A percentile compares a stretch with the other conserved stretches of the same genome.
phyloP scores from a whole-genome alignment of 30 jellyfish, hydroid and myxozoan species.

The Clytia hemisphaerica region DNA sequence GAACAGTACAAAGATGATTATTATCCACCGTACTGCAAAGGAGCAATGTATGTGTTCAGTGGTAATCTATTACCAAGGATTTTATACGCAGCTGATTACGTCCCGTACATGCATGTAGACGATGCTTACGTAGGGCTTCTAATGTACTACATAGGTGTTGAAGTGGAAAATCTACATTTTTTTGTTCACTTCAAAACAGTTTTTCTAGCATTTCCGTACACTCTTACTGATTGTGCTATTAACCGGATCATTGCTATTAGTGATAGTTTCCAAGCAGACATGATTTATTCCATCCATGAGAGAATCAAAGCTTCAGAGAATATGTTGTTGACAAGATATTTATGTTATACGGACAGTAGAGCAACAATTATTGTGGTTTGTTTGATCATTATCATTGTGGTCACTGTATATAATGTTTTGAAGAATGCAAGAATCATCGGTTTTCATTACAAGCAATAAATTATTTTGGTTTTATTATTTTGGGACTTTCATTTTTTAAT shows the following conservation, averaged over 20 bases:
- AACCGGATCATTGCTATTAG: conserved; percentile 60
- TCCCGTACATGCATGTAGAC: conserved; percentile 49
- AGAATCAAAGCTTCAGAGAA: conserved; percentile 34
- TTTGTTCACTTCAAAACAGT: conserved; percentile 48
- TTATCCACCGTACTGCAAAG: conserved; percentile 16
- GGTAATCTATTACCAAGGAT: conserved; percentile 11
- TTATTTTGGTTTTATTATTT: too few species aligned
- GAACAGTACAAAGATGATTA: conserved; percentile 1
- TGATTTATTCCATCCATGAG: conserved; percentile 37
- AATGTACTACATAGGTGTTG: conserved; percentile 45
- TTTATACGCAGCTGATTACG: not conserved
- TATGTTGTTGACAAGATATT: too few species aligned
- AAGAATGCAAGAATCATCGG: too few species aligned
- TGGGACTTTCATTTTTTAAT: too few species aligned
- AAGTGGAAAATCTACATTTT: conserved; percentile 26
- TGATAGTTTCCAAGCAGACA: conserved; percentile 50
- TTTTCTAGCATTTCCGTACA: conserved; percentile 38
- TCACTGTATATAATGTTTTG: too few species aligned
- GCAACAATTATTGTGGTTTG: too few species aligned
- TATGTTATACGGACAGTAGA: too few species aligned
- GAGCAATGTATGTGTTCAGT: conserved; percentile 17
- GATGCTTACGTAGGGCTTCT: conserved; percentile 85
- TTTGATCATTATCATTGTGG: too few species aligned
- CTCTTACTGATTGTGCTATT: conserved; percentile 50
- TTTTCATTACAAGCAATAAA: too few species aligned